Evolutionary conservation across 2,888 invertebrate genomes (phyloP).

Genomic region (Stenolophus ochropezus): DNA sequence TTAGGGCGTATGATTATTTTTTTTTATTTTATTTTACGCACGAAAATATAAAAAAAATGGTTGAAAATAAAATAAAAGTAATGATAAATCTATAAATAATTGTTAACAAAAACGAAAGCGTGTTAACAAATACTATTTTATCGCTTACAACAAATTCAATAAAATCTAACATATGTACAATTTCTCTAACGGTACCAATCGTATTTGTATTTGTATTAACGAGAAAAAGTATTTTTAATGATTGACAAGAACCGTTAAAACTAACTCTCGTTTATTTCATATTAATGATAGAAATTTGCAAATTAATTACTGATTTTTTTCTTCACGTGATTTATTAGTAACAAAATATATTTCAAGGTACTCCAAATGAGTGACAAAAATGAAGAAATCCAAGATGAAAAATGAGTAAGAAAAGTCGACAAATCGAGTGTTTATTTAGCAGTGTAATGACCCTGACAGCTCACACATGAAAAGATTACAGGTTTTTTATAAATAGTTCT

Average conservation of each 20-base stretch:
- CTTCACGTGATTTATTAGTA: slow-evolving; percentile 12
- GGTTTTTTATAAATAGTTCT: not conserved
- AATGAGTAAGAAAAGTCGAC: not conserved
- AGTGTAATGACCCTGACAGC: slow-evolving; percentile 21
- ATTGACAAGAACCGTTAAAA: not conserved
- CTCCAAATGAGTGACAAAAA: slow-evolving; percentile 29
- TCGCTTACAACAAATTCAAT: not conserved
- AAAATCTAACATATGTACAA: not conserved
- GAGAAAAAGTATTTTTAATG: slow-evolving; percentile 5
- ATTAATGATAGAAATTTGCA: slow-evolving; percentile 39
- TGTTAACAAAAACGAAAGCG: not conserved
- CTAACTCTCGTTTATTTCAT: not conserved
- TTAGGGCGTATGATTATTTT: too few species aligned
- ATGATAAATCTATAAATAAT: not conserved
- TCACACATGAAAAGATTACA: not conserved
- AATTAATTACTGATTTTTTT: slow-evolving; percentile 26
- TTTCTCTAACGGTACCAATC: not conserved
- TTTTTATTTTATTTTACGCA: too few species aligned
- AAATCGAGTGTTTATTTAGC: slow-evolving; percentile 17
- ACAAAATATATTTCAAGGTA: slow-evolving; percentile 36
- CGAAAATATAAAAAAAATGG: too few species aligned
- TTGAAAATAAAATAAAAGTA: too few species aligned
- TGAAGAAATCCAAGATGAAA: slow-evolving; percentile 24
- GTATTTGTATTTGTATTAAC: not conserved
- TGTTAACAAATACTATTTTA: not conserved